Conservation (phyloP, 1,140 invertebrate genomes). For the Drepana arcuata region DNA sequence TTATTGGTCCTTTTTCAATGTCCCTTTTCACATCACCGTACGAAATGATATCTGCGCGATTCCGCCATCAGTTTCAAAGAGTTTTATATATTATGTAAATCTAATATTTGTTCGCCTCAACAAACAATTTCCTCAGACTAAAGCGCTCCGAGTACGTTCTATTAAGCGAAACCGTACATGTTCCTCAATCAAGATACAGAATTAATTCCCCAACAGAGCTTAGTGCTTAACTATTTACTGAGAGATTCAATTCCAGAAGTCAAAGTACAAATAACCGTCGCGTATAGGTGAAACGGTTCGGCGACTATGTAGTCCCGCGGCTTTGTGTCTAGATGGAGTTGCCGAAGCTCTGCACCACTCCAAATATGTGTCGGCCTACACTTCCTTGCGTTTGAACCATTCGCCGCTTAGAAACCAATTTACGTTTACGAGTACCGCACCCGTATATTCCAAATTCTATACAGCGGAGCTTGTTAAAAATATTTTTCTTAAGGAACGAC, state of each 20-base stretch:
- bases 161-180: too few species aligned
- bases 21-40: constrained; percentile 38
- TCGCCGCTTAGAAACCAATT: constrained; percentile 34
- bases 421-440: constrained; percentile 34
- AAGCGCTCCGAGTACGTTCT: too few species aligned
- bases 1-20: constrained; percentile 62
- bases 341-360: constrained; percentile 14
- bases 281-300: constrained; percentile 20
- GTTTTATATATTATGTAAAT: constrained; percentile 6
- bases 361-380: constrained; percentile 32
- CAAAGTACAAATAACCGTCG: constrained; percentile 32
- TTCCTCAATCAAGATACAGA: constrained; percentile 17
- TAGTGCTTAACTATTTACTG: constrained; percentile 17
- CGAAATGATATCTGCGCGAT: constrained; percentile 21
- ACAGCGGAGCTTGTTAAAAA: background rate
- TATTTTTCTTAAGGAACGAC: background rate
- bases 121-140: too few species aligned
- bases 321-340: constrained; percentile 29
- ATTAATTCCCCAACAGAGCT: constrained; percentile 23
- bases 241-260: constrained; percentile 27
- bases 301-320: constrained; percentile 13
- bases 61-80: constrained; percentile 15
- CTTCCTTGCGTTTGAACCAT: constrained; percentile 26
- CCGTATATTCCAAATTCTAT: constrained; percentile 21
- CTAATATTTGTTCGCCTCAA: too few species aligned